Base-by-base conservation (phyloP, 2,113 vertebrate genomes). In the Cryptomyrus ogoouensis region DNA sequence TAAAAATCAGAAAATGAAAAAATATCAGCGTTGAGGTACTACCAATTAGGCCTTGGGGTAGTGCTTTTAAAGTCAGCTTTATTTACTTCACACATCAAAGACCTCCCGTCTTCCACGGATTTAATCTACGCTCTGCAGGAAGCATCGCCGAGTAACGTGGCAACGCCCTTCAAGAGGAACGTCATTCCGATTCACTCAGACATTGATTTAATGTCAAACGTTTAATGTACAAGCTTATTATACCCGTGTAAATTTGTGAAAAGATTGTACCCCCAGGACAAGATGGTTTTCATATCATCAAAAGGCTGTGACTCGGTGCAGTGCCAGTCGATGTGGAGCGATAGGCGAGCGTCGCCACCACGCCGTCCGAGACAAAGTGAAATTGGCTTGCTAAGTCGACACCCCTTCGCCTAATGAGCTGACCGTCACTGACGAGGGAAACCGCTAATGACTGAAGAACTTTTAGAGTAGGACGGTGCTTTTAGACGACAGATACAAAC, bases 21-120 rank as follows among this genome's bases (percentile, higher is more conserved):
- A 88, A 87, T n/a, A 62, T 85, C 74, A 90, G 91, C 87, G 85
- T 49, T 42, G 88, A 89, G 88, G 70, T 87, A 80, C 62, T 90
- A 35, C 50, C 56, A 89, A 90, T 56, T 88, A 90, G 31, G 83
- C 56, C 31, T 89, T 27, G 35, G 44, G 44, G 27, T 42, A 27
- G 3, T 88, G 39, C 39, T 21, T 85, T 19, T 13, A 70, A 46
- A 47, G 90, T 58, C 53, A 56, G 74, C 31, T 52, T 58, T 84
- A 89, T 90, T 91, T 91, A 90, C 87, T 58, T 44, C 4, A 21
- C 42, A 90, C 88, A 88, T 90, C 58, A 89, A 89, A 90, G 52
- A 88, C 17, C 80, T 58, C 9, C 17, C 47, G 52, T 62, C 80
- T 17, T 77, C 53, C 35, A 44, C n/a, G 8, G 10, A 50, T 86